Base-by-base conservation (phyloP, 1,140 invertebrate species). In the Aphidius ervi region DNA sequence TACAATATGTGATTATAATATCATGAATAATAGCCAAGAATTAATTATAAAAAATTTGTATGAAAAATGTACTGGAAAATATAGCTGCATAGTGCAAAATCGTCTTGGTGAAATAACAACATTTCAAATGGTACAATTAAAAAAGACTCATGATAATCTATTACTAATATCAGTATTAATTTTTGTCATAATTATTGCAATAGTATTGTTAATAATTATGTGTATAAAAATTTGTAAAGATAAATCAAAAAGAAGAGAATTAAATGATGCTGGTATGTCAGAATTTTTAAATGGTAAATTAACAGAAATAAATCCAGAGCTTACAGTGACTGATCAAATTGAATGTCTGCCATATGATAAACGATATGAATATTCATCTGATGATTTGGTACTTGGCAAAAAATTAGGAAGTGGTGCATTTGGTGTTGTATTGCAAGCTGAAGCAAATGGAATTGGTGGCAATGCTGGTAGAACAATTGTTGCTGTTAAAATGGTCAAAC, bases 401-500 rank as follows among this genome's bases (percentile, higher is more conserved):
- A 88, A 91, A 74, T 79, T 98, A 31, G 95, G 95, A 16, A 88
- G 91, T 45, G 95, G 95, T 49, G 94, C 93, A 5, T 98, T 96
- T 78, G 95, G 94, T 20, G 87, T 94, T 7, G 95, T 98, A 0
- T 86, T 94, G 71, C 95, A 95, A 82, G 95, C 91, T 1, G 86
- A 87, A 69, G 92, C 90, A 43, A 84, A 83, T 54, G 91, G 90
- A 6, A 92, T 95, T 49, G 72, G 85, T 5, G 85, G 86, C 43
- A 84, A 85, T 16, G 86, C 92, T 72, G 82, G 85, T 43, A 74
- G 75, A 7, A 88, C 88, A 0, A 87, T 84, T 0, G 91, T 95
- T 2, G 91, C 92, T 4, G 90, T 94, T 0, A 94, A 94, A 81
- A 94, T 91, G 88, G 89, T 93, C 0, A 90, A 92, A 68, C 84